phyloP scores from a whole-genome alignment of 2,797 vertebrate genomes.

The Oreochromis mossambicus region DNA sequence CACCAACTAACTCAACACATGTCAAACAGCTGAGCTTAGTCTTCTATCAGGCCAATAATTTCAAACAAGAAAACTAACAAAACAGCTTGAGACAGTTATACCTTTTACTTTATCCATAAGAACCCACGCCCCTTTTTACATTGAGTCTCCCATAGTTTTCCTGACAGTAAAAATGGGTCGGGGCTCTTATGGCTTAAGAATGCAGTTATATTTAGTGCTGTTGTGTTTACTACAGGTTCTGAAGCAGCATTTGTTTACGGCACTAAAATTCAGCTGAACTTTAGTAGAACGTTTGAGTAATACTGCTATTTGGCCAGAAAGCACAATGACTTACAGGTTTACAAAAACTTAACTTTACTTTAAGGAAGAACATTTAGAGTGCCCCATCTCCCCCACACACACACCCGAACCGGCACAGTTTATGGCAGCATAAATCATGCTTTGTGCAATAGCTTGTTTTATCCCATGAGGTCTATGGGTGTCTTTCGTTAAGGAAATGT shows the following conservation, averaged over 20 bases:
- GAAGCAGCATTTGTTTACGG: background rate
- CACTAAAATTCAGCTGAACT: background rate
- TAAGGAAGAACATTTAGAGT: background rate
- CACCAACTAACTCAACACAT: background rate
- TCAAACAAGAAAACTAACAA: background rate
- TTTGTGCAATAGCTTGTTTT: background rate
- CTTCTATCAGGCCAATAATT: background rate
- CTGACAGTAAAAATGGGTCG: background rate
- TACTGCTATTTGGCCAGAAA: background rate
- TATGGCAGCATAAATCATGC: background rate
- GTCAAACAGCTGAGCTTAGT: background rate
- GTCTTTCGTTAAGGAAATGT: background rate
- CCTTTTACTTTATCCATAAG: background rate
- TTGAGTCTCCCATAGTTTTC: background rate
- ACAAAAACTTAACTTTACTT: background rate
- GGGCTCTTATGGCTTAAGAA: background rate
- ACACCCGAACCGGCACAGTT: fast-evolving
- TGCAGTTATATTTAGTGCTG: background rate
- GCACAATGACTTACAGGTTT: background rate
- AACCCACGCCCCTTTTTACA: background rate
- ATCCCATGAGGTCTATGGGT: background rate
- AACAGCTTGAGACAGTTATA: background rate
- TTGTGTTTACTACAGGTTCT: background rate
- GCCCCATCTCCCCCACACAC: background rate
- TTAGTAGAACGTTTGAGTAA: background rate